A percentile compares a stretch with the other conserved stretches of the same genome.
These are phyloP conservation scores for Gymnopithys bicolor DNA, from an alignment of 2,797 vertebrate species.

Conservation along the genomic window DNA sequence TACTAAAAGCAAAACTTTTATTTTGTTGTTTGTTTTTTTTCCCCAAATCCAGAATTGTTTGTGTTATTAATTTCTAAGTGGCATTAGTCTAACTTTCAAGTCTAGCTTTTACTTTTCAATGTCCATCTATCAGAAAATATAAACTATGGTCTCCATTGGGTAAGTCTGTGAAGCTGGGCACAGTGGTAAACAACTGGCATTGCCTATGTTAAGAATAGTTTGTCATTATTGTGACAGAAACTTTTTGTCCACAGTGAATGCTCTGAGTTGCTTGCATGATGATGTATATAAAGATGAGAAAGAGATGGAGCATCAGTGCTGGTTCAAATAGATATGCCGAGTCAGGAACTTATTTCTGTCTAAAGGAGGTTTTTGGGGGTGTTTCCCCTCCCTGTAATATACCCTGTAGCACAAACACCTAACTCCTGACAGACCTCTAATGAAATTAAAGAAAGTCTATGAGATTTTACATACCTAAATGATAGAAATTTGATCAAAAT, in stretches of 20 bases:
- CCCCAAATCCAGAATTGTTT: not conserved
- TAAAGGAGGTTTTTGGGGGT: fast-evolving
- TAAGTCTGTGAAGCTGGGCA: not conserved
- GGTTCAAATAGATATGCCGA: not conserved
- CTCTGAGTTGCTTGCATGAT: not conserved
- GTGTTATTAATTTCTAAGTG: not conserved
- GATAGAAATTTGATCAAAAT: not conserved
- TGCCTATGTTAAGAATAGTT: not conserved
- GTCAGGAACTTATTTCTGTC: not conserved
- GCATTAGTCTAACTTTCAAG: not conserved
- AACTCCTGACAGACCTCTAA: not conserved
- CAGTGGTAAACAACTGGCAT: not conserved
- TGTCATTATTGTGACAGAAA: not conserved
- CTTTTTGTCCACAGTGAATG: not conserved
- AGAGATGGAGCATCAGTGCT: not conserved
- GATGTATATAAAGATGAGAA: not conserved
- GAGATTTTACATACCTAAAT: not conserved
- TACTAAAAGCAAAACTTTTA: not conserved
- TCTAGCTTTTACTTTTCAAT: not conserved
- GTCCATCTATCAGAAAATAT: not conserved
- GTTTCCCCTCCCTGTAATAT: not conserved
- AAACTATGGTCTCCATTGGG: not conserved
- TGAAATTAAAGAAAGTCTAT: not conserved
- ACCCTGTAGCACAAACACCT: not conserved
- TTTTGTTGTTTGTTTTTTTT: not conserved